Conservation (phyloP, 1,140 invertebrate species). For the Cydia splendana region DNA sequence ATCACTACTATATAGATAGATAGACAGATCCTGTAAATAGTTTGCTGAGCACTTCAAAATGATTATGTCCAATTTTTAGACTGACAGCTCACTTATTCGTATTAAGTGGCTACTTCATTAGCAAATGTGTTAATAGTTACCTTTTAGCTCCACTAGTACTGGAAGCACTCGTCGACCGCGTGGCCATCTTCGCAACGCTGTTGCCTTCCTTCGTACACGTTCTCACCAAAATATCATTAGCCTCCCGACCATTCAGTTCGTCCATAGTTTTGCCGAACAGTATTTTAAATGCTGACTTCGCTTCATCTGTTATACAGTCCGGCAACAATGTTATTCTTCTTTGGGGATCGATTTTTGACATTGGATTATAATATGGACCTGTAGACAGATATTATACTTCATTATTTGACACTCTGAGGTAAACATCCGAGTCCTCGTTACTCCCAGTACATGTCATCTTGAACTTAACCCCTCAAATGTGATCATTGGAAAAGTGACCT, state of each 20-base stretch:
- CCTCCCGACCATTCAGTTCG: conserved; percentile 87
- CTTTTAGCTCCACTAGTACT: conserved; percentile 60
- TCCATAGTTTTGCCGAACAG: conserved; percentile 84
- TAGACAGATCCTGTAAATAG: too few relatives aligned
- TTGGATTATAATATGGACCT: conserved; percentile 81
- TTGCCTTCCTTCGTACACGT: conserved; percentile 83
- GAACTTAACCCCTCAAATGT: too few relatives aligned
- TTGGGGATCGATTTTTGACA: conserved; percentile 82
- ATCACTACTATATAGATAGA: too few relatives aligned
- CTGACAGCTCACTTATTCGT: too few relatives aligned
- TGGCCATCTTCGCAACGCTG: conserved; percentile 68
- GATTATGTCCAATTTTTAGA: too few relatives aligned
- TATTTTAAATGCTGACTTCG: conserved; percentile 82
- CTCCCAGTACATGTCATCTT: too few relatives aligned
- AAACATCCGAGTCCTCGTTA: too few relatives aligned
- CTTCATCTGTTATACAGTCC: conserved; percentile 84
- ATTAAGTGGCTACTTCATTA: too few relatives aligned
- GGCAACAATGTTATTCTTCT: conserved; percentile 90
- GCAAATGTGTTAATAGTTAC: conserved; percentile 37
- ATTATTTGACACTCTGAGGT: too few relatives aligned
- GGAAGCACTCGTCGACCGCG: conserved; percentile 66
- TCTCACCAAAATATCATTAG: conserved; percentile 89
- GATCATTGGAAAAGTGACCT: too few relatives aligned
- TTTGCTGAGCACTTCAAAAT: too few relatives aligned
- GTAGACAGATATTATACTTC: conserved; percentile 43